Evolutionary conservation across 2,797 vertebrate genomes (phyloP).

Genomic region (Crocodylus rhombifer): DNA sequence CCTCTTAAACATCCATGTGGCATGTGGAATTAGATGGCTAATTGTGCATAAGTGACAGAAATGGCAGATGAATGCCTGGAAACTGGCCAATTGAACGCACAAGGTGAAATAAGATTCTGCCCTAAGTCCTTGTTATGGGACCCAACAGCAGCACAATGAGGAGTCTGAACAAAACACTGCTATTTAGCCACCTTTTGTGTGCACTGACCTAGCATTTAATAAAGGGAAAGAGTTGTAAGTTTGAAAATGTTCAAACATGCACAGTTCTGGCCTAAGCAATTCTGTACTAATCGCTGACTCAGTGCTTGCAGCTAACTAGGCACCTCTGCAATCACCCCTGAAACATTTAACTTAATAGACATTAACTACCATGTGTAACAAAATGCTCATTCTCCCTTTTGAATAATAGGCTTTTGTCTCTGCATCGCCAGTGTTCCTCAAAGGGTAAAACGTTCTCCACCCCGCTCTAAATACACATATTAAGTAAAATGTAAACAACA

Average conservation of each 20-base stretch:
- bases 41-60: no score
- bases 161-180: rapidly evolving
- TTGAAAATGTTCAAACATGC: neutral
- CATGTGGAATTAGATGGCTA: no score
- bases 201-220: neutral
- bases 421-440: neutral
- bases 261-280: neutral
- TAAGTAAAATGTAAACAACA: neutral
- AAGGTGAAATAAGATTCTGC: no score
- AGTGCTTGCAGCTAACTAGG: neutral
- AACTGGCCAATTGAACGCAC: no score
- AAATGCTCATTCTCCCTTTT: neutral
- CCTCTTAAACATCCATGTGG: no score
- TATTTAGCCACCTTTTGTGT: neutral
- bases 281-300: neutral
- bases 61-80: no score
- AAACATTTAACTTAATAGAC: neutral
- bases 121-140: no score
- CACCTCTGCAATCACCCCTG: neutral
- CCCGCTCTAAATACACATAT: neutral
- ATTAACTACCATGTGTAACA: neutral
- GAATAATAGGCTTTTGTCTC: neutral
- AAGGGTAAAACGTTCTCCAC: neutral
- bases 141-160: neutral
- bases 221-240: neutral